These are phyloP conservation scores for Peucedramus taeniatus DNA, from an alignment of 2,113 vertebrate genomes.

Conservation along the genomic window DNA sequence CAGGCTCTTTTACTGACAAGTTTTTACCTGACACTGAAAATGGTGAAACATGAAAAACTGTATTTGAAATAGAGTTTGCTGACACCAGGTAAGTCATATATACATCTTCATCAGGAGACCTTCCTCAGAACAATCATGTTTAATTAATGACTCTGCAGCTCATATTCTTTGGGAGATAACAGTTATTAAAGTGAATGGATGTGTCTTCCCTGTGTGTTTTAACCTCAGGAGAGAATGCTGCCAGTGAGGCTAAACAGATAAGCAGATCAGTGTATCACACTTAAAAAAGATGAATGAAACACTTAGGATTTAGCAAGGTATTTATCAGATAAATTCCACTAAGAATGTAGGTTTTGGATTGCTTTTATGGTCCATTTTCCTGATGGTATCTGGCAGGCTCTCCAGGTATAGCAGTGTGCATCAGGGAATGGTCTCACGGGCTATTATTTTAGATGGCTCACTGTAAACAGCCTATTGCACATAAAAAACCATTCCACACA, in stretches of 20 bases:
- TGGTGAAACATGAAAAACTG: background rate
- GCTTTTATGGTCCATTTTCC: conserved; percentile 48
- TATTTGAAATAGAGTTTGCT: background rate
- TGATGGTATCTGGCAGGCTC: conserved; percentile 19
- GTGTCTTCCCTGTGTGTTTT: background rate
- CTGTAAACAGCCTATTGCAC: background rate
- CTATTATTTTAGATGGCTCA: background rate
- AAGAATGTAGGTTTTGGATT: background rate
- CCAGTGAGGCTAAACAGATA: background rate
- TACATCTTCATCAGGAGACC: background rate
- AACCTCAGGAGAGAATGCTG: background rate
- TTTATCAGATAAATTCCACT: conserved; percentile 42
- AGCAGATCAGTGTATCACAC: background rate
- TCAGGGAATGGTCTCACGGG: conserved; percentile 21
- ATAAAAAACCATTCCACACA: background rate
- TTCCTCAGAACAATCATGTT: background rate
- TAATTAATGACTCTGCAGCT: conserved; percentile 20
- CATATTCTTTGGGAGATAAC: background rate
- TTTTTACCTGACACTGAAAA: background rate
- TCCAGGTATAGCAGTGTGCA: background rate
- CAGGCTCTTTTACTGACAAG: background rate
- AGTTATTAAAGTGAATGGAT: background rate
- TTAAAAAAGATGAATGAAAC: conserved; percentile 40
- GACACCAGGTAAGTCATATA: background rate
- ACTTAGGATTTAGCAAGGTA: conserved; percentile 23